These are phyloP conservation scores for Hestina assimilis DNA, from an alignment of 1,140 invertebrate species.

Conservation along the genomic window DNA sequence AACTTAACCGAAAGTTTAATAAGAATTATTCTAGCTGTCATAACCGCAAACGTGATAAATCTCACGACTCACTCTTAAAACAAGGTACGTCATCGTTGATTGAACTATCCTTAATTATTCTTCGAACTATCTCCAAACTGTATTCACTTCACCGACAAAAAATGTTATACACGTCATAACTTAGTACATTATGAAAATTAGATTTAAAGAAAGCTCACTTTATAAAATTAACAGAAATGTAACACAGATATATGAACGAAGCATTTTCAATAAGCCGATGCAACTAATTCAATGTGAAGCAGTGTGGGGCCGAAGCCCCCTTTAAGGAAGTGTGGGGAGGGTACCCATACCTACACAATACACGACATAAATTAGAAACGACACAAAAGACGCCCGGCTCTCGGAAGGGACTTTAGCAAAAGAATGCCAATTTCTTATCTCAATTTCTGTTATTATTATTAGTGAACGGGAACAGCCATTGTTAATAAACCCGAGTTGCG, in stretches of 20 bases:
- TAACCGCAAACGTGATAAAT: constrained; percentile 23
- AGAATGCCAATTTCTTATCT: constrained; percentile 77
- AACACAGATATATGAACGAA: constrained; percentile 42
- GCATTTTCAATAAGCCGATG: constrained; percentile 61
- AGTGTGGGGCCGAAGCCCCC: constrained; percentile 52
- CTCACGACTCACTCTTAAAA: constrained; percentile 55
- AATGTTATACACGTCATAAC: constrained; percentile 2
- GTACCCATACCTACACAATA: constrained; percentile 65
- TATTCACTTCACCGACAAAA: not conserved
- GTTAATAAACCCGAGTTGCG: constrained; percentile 56
- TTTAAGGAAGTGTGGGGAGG: constrained; percentile 70
- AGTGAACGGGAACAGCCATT: constrained; percentile 53
- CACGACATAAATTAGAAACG: constrained; percentile 76
- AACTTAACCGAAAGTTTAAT: constrained; percentile 2
- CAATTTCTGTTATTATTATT: constrained; percentile 68
- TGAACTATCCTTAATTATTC: constrained; percentile 31
- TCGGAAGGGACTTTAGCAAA: constrained; percentile 70
- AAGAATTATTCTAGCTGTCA: constrained; percentile 11
- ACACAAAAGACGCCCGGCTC: constrained; percentile 70
- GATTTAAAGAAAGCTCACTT: constrained; percentile 9
- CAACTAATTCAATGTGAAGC: constrained; percentile 66
- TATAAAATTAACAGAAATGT: constrained; percentile 22
- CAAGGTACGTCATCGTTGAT: constrained; percentile 53
- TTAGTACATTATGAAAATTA: too few relatives aligned
- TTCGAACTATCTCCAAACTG: not conserved